Base-by-base conservation (phyloP, 2,797 vertebrate genomes). In the Myiothlypis coronata region DNA sequence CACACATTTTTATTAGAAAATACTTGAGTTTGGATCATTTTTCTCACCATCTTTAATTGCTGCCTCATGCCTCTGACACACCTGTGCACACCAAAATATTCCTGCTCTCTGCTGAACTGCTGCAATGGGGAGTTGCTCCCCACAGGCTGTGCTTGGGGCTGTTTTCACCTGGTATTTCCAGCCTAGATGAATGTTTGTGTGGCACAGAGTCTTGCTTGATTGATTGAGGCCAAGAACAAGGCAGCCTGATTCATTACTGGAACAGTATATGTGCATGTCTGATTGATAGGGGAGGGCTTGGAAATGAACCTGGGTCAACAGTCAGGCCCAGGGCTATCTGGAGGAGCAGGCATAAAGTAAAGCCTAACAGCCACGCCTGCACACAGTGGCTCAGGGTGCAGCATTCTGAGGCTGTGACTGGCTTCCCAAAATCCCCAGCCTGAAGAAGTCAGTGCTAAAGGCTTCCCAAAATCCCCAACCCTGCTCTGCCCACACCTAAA, bases 221-320 rank as follows among this genome's bases (percentile, higher is more conserved):
- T 74, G 90, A 93, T 90, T 72, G 81, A 95, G 75, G 81, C 60
- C 81, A 92, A 79, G 83, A 89, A 28, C 68, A 71, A 89, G 75
- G 56, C 83, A 85, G 56, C 52, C 74, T 74, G 75, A 92, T 96
- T 96, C 71, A 90, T 95, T 89, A 93, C 78, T 37, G 49, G 59
- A 92, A n/a, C 86, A 67, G 67, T 72, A 7, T 59, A n/a, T 76
- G 78, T 79, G 63, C 55, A n/a, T 84, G 52, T 50, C 86, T 94
- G 74, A 82, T 67, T 90, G 90, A 93, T 68, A 87, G 56, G 22
- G 37, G 70, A 95, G n/a, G 69, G 50, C 85, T 91, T 90, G 49
- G 84, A 87, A 93, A 80, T 57, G 63, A 94, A 82, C 88, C 14
- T 6, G 15, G 89, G 82, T 90, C 68, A 81, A 47, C 83, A 83